Evolutionary conservation across 2,797 vertebrate species (phyloP), one percentile per base, ranked within the genome.

Genomic region (Phoxinus dragarum): DNA sequence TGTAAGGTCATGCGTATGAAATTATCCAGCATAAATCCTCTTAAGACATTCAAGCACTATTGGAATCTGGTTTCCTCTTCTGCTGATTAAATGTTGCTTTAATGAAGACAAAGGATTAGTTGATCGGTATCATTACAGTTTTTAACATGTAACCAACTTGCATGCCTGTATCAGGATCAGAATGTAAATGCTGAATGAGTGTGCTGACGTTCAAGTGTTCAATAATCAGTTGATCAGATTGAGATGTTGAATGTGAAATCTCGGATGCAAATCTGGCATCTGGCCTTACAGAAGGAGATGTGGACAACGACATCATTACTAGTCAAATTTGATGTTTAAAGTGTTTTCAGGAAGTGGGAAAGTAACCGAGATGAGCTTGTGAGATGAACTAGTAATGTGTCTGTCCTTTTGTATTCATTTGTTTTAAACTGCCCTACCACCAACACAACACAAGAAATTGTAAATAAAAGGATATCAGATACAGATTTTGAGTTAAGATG

Each of bases 401-500:
- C 64, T 87, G 66, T 88, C 79, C 59, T 86, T 84, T 82, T 87
- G 84, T 79, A 71, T 81, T 81, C 69, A 76, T 52, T 82, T 80
- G 85, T 90, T 91, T 90, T 90, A 86, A 85, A 83, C 40, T 87
- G 82, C 82, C 76, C 74, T 73, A 44, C 73, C 74, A 78, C 72
- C 84, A 56, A 86, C 80, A 89, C 84, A 56, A 84, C 80, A 89
- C 88, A 88, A 87, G 16, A 72, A 84, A 86, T 84, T 91, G 90
- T 89, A 91, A 90, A 91, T 91, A 89, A 89, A 90, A 86, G 77
- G 56, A 86, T 87, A 84, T 89, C 87, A 75, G 78, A 89, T 80
- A 73, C 77, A 80, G 72, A 74, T 44, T 75, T 78, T 19, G 59
- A 71, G 74, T 56, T 17, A 2, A 36, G 42, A n/a, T 83, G 17